Conservation (phyloP, 2,888 invertebrate species). For the Bombyx huttoni region DNA sequence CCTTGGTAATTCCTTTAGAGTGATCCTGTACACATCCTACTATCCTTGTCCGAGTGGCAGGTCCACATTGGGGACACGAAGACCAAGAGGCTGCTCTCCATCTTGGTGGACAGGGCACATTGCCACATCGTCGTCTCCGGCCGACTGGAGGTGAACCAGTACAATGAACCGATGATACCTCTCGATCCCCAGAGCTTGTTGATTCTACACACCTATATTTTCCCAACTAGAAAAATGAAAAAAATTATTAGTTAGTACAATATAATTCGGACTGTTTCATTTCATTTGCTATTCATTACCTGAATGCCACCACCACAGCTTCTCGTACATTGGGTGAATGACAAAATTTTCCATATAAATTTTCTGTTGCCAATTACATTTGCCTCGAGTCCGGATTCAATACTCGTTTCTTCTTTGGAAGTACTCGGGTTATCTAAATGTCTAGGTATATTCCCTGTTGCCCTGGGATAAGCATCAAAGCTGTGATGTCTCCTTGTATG, state of each 20-base stretch:
- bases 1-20: constrained; percentile 58
- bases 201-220: constrained; percentile 80
- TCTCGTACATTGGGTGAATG: constrained; percentile 83
- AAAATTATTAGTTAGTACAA: constrained; percentile 1
- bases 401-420: constrained; percentile 21
- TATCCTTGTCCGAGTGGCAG: constrained; percentile 79
- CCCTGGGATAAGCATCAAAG: constrained; percentile 30
- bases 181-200: constrained; percentile 75
- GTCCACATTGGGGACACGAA: constrained; percentile 83
- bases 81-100: constrained; percentile 87
- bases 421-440: constrained; percentile 26
- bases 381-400: constrained; percentile 32
- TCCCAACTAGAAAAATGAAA: constrained; percentile 65
- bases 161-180: constrained; percentile 60
- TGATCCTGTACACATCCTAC: constrained; percentile 80
- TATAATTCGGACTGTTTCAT: background rate
- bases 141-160: constrained; percentile 75
- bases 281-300: constrained; percentile 27
- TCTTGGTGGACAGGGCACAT: constrained; percentile 83
- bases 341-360: constrained; percentile 84
- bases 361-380: constrained; percentile 59
- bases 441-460: constrained; percentile 14
- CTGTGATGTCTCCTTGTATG: constrained; percentile 50
- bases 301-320: constrained; percentile 87
- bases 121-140: constrained; percentile 77